phyloP scores from a whole-genome alignment of 2,797 vertebrate genomes.

The Bradypus variegatus region DNA sequence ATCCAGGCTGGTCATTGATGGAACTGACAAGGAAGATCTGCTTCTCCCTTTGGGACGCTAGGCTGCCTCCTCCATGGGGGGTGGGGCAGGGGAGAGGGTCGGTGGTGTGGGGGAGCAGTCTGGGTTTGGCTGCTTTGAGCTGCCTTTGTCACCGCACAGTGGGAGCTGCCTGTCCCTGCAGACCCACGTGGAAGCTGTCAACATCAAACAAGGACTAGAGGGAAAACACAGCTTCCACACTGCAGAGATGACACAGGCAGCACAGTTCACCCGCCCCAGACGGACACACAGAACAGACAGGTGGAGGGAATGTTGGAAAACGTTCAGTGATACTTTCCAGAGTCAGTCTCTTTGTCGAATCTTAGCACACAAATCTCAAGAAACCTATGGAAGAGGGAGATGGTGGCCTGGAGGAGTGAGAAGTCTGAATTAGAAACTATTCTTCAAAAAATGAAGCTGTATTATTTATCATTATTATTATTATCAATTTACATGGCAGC shows the following conservation, averaged over 20 bases:
- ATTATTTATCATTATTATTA: not conserved
- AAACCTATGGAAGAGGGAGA: not conserved
- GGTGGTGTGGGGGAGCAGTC: accelerated
- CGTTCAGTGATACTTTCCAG: accelerated
- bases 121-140: not conserved
- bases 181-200: not conserved
- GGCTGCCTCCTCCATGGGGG: accelerated
- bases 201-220: not conserved
- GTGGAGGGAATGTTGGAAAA: not conserved
- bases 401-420: not conserved
- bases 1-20: no score
- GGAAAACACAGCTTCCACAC: not conserved
- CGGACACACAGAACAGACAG: accelerated
- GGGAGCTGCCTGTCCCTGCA: not conserved
- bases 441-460: not conserved
- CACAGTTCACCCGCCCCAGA: not conserved
- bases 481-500: not conserved
- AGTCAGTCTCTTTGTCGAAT: not conserved
- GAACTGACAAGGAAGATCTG: accelerated
- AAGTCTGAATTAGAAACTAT: not conserved
- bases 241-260: accelerated
- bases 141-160: not conserved
- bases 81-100: accelerated
- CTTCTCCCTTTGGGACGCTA: not conserved
- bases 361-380: not conserved